Conservation (phyloP, 2,797 vertebrate genomes). For the Anguilla megastoma region DNA sequence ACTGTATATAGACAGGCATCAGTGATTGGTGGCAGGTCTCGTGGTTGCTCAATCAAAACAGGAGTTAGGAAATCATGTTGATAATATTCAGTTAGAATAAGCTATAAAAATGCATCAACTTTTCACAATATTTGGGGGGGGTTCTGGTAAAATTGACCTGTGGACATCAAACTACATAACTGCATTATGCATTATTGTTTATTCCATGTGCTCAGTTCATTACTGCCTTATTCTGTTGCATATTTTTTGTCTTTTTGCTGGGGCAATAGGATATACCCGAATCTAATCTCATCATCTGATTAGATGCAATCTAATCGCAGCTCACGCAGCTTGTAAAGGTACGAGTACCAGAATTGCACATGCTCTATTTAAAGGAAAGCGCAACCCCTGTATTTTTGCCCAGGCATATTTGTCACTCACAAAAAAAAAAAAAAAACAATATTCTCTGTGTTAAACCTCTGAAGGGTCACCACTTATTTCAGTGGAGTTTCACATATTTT, state of each 20-base stretch:
- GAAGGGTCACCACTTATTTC: constrained; percentile 35
- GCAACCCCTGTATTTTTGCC: not conserved
- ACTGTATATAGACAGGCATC: not conserved
- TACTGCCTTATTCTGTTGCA: not conserved
- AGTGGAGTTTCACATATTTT: constrained; percentile 44
- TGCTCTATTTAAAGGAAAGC: not conserved
- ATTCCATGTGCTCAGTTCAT: not conserved
- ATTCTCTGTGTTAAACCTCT: not conserved
- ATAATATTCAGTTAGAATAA: not conserved
- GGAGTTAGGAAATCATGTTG: not conserved
- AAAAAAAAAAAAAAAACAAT: not conserved
- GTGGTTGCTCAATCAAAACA: not conserved
- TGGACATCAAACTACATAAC: not conserved
- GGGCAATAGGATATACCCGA: not conserved
- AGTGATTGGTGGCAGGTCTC: not conserved
- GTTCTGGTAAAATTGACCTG: not conserved
- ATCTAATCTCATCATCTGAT: constrained; percentile 4
- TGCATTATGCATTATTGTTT: not conserved
- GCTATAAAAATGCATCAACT: not conserved
- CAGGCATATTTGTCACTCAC: not conserved
- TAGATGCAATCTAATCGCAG: not conserved
- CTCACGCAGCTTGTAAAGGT: not conserved
- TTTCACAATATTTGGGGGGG: not conserved
- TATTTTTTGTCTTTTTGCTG: not conserved
- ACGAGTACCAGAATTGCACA: not conserved